Conservation (phyloP, 2,113 vertebrate genomes). For the Pavo muticus region DNA sequence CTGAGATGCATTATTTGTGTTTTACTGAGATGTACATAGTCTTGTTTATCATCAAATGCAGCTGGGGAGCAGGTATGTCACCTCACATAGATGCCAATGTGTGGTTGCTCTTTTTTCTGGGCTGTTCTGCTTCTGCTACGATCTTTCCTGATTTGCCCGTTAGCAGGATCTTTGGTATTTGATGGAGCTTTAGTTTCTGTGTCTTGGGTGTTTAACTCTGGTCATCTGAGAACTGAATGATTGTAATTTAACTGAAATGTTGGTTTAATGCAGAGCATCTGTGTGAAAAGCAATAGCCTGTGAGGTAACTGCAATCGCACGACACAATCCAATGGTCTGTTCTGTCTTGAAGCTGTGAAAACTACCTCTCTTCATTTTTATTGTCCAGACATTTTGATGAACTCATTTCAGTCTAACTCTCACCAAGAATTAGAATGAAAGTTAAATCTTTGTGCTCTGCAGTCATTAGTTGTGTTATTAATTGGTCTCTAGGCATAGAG, state of each 20-base stretch:
- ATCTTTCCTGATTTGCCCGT: background rate
- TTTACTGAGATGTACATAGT: background rate
- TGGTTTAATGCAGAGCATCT: background rate
- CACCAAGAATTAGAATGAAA: background rate
- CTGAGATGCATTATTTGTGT: background rate
- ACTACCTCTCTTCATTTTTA: background rate
- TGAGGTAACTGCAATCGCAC: accelerated
- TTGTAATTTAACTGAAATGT: constrained; percentile 7
- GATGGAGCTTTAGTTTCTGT: background rate
- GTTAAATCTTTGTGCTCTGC: background rate
- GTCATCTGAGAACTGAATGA: background rate
- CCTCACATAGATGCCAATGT: background rate
- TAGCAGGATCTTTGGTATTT: background rate
- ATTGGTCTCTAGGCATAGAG: background rate
- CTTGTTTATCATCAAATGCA: background rate
- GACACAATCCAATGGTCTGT: background rate
- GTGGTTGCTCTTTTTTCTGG: background rate
- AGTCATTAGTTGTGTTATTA: background rate
- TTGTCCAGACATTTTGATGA: background rate
- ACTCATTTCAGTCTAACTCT: background rate
- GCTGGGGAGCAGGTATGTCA: background rate
- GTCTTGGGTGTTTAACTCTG: background rate
- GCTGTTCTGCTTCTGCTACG: background rate
- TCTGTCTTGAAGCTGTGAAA: background rate
- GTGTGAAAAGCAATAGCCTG: background rate